Conservation (phyloP, 2,888 invertebrate genomes). For the Hydroisotoma schaefferi region DNA sequence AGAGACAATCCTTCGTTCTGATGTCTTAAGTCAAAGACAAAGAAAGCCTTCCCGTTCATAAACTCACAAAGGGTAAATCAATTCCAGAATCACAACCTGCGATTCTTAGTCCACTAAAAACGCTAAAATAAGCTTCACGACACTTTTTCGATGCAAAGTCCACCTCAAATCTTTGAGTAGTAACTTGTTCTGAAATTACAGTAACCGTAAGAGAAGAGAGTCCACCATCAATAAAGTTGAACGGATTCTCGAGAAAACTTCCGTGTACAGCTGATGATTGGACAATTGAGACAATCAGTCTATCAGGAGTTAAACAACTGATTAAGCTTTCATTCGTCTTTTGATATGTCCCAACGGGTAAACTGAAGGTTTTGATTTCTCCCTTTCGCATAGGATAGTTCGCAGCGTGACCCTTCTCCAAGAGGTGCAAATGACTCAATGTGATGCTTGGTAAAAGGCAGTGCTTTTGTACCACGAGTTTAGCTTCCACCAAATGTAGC, state of each 20-base stretch:
- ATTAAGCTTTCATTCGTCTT: too few species aligned
- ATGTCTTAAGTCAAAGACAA: too few species aligned
- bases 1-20: too few species aligned
- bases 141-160: neutral
- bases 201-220: neutral
- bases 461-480: constrained; percentile 3
- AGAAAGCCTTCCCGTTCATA: neutral
- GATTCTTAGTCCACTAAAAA: neutral
- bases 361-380: neutral
- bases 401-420: neutral
- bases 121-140: neutral
- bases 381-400: constrained; percentile 5
- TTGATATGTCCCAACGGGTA: neutral
- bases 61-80: neutral
- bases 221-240: neutral
- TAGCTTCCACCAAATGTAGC: neutral
- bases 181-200: neutral
- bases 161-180: neutral
- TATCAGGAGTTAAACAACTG: neutral
- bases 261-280: neutral
- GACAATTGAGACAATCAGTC: neutral
- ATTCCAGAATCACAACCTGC: neutral
- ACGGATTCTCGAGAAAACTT: neutral
- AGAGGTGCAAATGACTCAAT: neutral
- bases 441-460: neutral